Base-by-base conservation (phyloP, 2,888 invertebrate genomes). In the Mesorhabditis sp. region DNA sequence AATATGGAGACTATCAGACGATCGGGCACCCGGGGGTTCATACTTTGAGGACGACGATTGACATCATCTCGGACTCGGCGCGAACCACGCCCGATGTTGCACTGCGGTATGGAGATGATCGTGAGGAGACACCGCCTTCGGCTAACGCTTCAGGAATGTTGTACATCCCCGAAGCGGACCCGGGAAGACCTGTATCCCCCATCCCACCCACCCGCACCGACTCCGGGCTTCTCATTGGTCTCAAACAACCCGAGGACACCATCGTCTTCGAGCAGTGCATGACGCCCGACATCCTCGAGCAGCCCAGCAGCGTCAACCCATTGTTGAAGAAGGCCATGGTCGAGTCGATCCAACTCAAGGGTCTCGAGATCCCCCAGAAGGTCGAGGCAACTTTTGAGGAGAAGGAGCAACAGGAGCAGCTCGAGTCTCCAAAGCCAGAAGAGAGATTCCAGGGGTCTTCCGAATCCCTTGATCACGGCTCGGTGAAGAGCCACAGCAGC, bases 141-240 rank as follows among this genome's bases (percentile, higher is more conserved):
- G 76, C 74, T 50, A 70, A 72, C 61, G 74, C 77, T 44, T 74
- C 74, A 62, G 80, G 75, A 58, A 72, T 77, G 28, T 72, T 81
- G 6, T 70, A 78, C 6, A 71, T 72, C 4, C 80, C 81, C 7
- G 15, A 62, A 6, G 43, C 61, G n/a, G 80, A 82, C 67, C 74
- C 77, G n/a, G 79, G 75, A 58, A 68, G 81, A 61, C 80, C 81
- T 44, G 65, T 77, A 13, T 78, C 79, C 41, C 81, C 81, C 7
- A 74, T 80, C 5, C 81, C 81, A 64, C 80, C 80, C 42, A 70
- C 77, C 62, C 64, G 69, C 62, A 66, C 67, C 41, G 69, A 62
- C 10, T 62, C 58, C 43, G 45, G 58, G 7, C n/a, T 50, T 13
- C n/a, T 50, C 58, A 50, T 50, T 50, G 58, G 58, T 2, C 7